Percentiles rank a stretch among this genome's conserved stretches.
Evolutionary conservation across 2,797 vertebrate species (phyloP).

Genomic region (Acridotheres tristis): DNA sequence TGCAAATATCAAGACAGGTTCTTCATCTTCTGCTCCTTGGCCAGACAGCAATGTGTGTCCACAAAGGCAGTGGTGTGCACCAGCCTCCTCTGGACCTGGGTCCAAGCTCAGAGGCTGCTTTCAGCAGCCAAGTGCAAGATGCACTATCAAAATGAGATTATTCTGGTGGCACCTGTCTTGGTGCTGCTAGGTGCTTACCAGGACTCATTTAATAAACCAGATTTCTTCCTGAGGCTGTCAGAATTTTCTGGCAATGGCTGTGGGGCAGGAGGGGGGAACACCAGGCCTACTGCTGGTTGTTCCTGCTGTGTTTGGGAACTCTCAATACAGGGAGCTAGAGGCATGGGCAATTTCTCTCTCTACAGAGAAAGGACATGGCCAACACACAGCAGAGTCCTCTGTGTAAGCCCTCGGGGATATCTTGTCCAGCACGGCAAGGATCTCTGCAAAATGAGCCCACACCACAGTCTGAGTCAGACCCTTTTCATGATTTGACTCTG

Average conservation of each 20-base stretch:
- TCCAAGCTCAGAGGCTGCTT: neutral
- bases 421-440: accelerated
- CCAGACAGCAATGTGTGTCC: accelerated
- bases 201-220: neutral
- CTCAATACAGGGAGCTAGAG: neutral
- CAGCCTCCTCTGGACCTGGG: neutral
- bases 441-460: neutral
- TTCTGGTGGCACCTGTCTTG: neutral
- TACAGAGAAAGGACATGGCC: neutral
- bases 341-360: neutral
- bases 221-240: neutral
- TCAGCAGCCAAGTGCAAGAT: neutral
- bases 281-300: neutral
- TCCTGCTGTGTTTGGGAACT: neutral
- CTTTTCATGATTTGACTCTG: neutral
- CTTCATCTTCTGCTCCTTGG: neutral
- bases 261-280: neutral
- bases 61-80: neutral
- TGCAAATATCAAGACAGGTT: neutral
- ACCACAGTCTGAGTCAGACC: neutral
- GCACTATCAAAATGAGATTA: neutral
- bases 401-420: accelerated
- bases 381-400: neutral
- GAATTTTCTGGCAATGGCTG: neutral
- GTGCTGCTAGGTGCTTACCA: neutral